Evolutionary conservation across 2,113 vertebrate genomes (phyloP).

Genomic region (Phrynocephalus versicolor): DNA sequence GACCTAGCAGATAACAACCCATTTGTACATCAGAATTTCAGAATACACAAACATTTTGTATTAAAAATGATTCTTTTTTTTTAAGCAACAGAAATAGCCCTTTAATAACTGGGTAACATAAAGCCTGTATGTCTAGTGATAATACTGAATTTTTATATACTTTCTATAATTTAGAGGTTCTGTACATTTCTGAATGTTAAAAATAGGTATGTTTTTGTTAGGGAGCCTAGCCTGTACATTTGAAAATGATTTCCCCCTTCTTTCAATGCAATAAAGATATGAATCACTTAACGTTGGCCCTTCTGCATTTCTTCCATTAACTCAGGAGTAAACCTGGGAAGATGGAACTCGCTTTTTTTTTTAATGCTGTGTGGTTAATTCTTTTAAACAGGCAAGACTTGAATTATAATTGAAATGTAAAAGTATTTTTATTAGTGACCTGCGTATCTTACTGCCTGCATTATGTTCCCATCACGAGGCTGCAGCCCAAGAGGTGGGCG

Average conservation of each 20-base stretch:
- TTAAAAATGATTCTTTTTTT: conserved; percentile 12
- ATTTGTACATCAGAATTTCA: conserved; percentile 24
- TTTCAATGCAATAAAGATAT: background rate
- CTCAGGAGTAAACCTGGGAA: background rate
- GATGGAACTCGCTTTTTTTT: background rate
- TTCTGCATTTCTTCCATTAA: rapidly evolving
- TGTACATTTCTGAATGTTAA: conserved; percentile 38
- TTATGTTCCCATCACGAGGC: too few relatives aligned
- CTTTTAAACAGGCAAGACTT: background rate
- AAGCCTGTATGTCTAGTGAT: background rate
- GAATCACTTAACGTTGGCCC: conserved; percentile 1
- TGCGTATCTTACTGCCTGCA: too few relatives aligned
- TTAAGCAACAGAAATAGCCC: background rate
- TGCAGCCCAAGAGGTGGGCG: too few relatives aligned
- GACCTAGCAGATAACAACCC: conserved; percentile 5
- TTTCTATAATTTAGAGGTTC: conserved; percentile 33
- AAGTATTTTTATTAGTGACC: too few relatives aligned
- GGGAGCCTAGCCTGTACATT: conserved; percentile 39
- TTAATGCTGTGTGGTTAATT: background rate
- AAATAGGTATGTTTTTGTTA: conserved; percentile 15
- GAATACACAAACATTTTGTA: background rate
- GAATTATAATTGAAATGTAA: too few relatives aligned
- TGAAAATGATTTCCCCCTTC: background rate
- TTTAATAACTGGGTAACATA: background rate
- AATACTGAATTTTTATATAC: conserved; percentile 39